Percentiles rank a stretch among this genome's conserved stretches.
Conservation (phyloP, 2,797 vertebrate genomes). For the Lagorchestes hirsutus region DNA sequence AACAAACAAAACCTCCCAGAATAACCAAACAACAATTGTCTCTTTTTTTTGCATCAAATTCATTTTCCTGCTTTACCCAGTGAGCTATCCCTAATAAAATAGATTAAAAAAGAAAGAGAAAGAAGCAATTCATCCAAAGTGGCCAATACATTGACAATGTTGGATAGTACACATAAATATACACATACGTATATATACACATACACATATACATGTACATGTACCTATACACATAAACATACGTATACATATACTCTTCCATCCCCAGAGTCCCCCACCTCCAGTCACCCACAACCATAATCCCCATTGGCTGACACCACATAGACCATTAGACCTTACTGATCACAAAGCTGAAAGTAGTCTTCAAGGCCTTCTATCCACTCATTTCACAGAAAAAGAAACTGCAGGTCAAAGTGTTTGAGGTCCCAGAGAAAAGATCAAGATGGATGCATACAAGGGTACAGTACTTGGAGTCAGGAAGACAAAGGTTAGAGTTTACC, state of each 20-base stretch:
- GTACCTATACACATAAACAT: too few relatives aligned
- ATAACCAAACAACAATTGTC: neutral
- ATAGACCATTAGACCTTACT: neutral
- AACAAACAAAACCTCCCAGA: neutral
- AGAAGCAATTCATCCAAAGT: neutral
- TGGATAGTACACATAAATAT: neutral
- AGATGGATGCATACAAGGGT: neutral
- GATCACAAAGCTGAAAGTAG: neutral
- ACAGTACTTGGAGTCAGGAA: neutral
- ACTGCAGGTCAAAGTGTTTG: neutral
- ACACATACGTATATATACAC: too few relatives aligned
- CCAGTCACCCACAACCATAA: neutral
- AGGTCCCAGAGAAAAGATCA: neutral
- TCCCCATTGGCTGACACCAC: neutral
- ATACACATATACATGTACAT: too few relatives aligned
- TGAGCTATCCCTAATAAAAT: neutral
- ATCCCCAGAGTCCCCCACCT: neutral
- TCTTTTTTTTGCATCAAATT: neutral
- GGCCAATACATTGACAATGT: neutral
- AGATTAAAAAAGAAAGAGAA: neutral
- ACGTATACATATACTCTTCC: neutral
- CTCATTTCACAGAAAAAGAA: neutral
- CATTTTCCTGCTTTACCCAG: neutral
- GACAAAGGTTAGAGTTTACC: neutral
- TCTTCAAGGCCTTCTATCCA: neutral